These are phyloP conservation scores for Phortica variegata DNA, from an alignment of 1,140 invertebrate genomes.

Conservation along the genomic window DNA sequence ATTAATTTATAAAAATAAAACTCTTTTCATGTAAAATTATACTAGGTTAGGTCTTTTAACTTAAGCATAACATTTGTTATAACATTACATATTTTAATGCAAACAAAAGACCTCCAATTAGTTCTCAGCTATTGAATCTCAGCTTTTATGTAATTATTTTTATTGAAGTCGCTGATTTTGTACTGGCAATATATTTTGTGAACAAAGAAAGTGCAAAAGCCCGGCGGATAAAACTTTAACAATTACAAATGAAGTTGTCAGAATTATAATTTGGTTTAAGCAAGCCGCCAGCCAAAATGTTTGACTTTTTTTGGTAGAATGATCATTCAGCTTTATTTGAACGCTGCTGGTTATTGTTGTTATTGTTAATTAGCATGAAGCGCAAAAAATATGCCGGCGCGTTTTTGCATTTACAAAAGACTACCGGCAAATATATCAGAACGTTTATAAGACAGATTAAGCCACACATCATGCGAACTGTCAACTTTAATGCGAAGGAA, in stretches of 20 bases:
- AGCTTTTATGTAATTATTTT: too few relatives aligned
- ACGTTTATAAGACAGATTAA: conserved; percentile 2
- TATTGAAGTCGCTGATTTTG: too few relatives aligned
- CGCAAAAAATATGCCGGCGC: conserved; percentile 20
- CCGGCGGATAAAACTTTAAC: background rate
- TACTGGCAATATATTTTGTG: too few relatives aligned
- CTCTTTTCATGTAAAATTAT: too few relatives aligned
- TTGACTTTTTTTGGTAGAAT: too few relatives aligned
- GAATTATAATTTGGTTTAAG: conserved; percentile 53
- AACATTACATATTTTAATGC: too few relatives aligned
- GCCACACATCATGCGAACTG: conserved; percentile 31
- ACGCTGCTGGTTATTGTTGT: conserved; percentile 22
- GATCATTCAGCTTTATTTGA: background rate
- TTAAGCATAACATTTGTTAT: too few relatives aligned
- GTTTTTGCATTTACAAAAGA: conserved; percentile 39
- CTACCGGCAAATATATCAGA: conserved; percentile 7
- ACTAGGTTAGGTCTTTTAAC: too few relatives aligned
- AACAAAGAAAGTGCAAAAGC: too few relatives aligned
- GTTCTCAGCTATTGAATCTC: too few relatives aligned
- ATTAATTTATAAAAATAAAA: too few relatives aligned
- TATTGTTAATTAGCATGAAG: conserved; percentile 33
- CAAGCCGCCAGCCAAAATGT: background rate
- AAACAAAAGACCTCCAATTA: too few relatives aligned
- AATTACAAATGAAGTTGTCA: conserved; percentile 51
- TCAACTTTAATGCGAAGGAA: conserved; percentile 36